phyloP scores from a whole-genome alignment of 2,797 vertebrate genomes.

The Phaenicophaeus curvirostris region DNA sequence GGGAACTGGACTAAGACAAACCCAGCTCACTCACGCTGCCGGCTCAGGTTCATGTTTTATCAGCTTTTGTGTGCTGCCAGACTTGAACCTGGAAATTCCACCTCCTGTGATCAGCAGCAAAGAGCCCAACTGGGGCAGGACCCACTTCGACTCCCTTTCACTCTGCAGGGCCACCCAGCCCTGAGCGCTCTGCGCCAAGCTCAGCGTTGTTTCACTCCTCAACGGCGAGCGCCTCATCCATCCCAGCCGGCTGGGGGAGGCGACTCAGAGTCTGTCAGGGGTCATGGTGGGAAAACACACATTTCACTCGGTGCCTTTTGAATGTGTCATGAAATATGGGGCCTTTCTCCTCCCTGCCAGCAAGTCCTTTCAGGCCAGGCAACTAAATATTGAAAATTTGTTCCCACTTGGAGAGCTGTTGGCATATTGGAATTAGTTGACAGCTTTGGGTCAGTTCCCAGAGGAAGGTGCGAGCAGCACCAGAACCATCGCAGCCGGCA shows the following conservation, averaged over 20 bases:
- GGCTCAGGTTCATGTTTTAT: not conserved
- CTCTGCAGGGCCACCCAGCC: not conserved
- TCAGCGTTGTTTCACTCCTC: not conserved
- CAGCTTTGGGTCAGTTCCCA: not conserved
- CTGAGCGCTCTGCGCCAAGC: fast-evolving
- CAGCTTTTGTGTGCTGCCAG: not conserved
- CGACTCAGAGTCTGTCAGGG: not conserved
- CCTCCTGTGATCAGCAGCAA: not conserved
- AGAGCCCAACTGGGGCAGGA: not conserved
- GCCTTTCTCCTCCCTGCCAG: not conserved
- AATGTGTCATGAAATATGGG: not conserved
- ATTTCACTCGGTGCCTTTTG: not conserved
- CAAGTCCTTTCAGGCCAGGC: not conserved
- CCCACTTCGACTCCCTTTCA: fast-evolving
- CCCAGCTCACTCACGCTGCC: fast-evolving
- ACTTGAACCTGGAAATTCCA: not conserved
- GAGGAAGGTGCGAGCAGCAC: not conserved
- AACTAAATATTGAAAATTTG: not conserved
- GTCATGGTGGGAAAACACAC: not conserved
- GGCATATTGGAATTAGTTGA: not conserved
- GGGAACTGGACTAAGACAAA: not conserved
- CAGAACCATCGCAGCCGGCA: not conserved
- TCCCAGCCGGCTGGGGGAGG: fast-evolving
- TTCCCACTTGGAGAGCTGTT: not conserved
- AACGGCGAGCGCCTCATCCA: fast-evolving